These are phyloP conservation scores for Channa argus DNA, from an alignment of 2,113 vertebrate genomes.

Conservation along the genomic window DNA sequence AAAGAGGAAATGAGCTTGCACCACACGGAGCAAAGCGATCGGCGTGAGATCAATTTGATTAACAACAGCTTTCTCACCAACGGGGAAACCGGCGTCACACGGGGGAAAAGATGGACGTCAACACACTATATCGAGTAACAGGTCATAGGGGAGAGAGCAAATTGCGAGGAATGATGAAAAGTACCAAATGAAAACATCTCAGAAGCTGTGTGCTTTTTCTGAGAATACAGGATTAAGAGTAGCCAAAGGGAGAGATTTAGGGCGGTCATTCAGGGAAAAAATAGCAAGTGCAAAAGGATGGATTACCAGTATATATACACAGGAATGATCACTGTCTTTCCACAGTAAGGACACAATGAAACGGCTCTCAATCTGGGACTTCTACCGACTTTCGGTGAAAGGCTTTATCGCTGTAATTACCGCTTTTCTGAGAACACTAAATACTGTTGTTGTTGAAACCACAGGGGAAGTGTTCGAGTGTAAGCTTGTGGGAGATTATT, in stretches of 20 bases:
- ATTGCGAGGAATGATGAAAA: slow-evolving; percentile 60
- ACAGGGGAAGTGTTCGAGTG: background rate
- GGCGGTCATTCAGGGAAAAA: slow-evolving; percentile 56
- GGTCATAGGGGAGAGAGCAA: slow-evolving; percentile 51
- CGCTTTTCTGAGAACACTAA: slow-evolving; percentile 53
- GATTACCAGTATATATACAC: slow-evolving; percentile 63
- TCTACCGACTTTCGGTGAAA: slow-evolving; percentile 49
- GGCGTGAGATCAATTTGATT: slow-evolving; percentile 57
- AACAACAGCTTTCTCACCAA: slow-evolving; percentile 27
- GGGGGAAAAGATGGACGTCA: slow-evolving; percentile 36
- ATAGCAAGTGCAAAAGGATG: slow-evolving; percentile 49
- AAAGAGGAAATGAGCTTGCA: slow-evolving; percentile 41
- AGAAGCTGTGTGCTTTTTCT: slow-evolving; percentile 50
- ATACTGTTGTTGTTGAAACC: slow-evolving; percentile 27
- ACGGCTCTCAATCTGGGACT: slow-evolving; percentile 58
- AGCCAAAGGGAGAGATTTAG: slow-evolving; percentile 56
- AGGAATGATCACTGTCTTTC: slow-evolving; percentile 39
- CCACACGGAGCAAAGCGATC: slow-evolving; percentile 47
- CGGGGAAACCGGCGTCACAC: background rate
- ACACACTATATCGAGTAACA: slow-evolving; percentile 30
- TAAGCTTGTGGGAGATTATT: slow-evolving; percentile 13
- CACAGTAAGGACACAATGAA: slow-evolving; percentile 33
- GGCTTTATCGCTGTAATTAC: slow-evolving; percentile 53
- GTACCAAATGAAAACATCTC: slow-evolving; percentile 54
- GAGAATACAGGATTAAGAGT: slow-evolving; percentile 70